Base-by-base conservation (phyloP, 2,888 invertebrate species). In the Prenolepis imparis region DNA sequence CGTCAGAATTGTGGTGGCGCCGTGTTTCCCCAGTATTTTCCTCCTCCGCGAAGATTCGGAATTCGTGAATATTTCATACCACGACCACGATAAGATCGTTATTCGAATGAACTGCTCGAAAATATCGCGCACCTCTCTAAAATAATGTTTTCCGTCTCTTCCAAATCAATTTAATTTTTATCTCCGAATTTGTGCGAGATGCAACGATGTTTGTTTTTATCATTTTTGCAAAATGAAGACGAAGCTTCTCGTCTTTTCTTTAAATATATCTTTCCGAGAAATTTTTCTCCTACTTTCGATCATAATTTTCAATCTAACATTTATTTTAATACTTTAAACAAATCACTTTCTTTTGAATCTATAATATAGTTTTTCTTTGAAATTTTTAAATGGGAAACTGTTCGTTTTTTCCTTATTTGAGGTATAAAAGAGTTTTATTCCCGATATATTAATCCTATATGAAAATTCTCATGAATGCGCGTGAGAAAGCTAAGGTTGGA, bases 21-120 rank as follows among this genome's bases (percentile, higher is more conserved):
- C 67, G 28, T 72, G 44, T 66, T 52, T 55, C 64, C 6, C 28
- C 72, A 21, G n/a, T 18, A 21, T 48, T 55, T 61, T 61, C 63
- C 36, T 55, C 44, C 55, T 52, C 21, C 41, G 59, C 41, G 36
- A 63, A 82, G 44, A 78, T 81, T 81, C 59, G 39, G 32, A 52
- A 48, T 73, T 84, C 55, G 67, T 82, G 82, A 84, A 84, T 84
- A 82, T 84, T 82, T 84, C 82, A 84, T 68, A 52, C 36, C 36
- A 67, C 36, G 28, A 55, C 57, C 67, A 61, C 63, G 82, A 68
- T 67, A 82, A 82, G 72, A 66, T 81, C 67, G 67, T 81, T 81
- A 73, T 84, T 52, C 73, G 48, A 48, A 61, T 61, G 52, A 73
- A 82, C 41, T 68, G 72, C 72, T 55, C 55, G 52, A 18, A 82